These are phyloP conservation scores for Clavelina lepadiformis DNA, from an alignment of 23 tunicate genomes.

Conservation along the genomic window DNA sequence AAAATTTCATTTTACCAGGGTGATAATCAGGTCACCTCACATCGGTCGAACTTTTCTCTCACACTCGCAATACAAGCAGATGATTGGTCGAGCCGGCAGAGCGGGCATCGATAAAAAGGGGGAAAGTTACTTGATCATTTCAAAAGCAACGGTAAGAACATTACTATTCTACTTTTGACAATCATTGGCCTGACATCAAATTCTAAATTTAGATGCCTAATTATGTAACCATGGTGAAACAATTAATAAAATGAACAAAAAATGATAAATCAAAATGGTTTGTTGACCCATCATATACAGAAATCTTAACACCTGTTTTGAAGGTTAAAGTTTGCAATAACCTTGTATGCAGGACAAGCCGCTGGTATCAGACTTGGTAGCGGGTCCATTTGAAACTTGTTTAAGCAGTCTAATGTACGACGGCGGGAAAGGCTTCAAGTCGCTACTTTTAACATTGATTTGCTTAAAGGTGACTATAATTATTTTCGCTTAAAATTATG, in stretches of 20 bases:
- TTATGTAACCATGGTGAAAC: too few relatives aligned
- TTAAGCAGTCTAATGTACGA: conserved; percentile 84
- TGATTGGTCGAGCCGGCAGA: conserved; percentile 98
- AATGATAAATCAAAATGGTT: too few relatives aligned
- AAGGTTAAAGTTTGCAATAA: too few relatives aligned
- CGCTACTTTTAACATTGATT: conserved; percentile 60
- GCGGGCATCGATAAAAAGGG: conserved; percentile 98
- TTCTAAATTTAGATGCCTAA: too few relatives aligned
- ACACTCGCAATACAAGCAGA: conserved; percentile 87
- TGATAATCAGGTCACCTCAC: conserved; percentile 77
- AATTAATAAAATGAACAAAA: too few relatives aligned
- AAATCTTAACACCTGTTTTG: too few relatives aligned
- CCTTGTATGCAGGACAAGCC: conserved; percentile 42
- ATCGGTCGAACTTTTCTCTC: conserved; percentile 54
- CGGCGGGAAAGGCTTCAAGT: conserved; percentile 61
- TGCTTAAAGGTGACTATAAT: conserved; percentile 64
- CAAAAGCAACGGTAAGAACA: conserved; percentile 28
- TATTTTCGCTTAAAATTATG: too few relatives aligned
- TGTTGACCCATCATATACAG: too few relatives aligned
- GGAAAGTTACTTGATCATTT: conserved; percentile 73
- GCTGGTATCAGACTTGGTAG: conserved; percentile 34
- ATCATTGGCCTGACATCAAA: too few relatives aligned
- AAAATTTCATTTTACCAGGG: conserved; percentile 60
- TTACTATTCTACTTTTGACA: too few relatives aligned
- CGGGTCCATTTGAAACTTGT: conserved; percentile 76